These are phyloP conservation scores for Trachops cirrhosus DNA, from an alignment of 2,797 vertebrate species.

Conservation along the genomic window DNA sequence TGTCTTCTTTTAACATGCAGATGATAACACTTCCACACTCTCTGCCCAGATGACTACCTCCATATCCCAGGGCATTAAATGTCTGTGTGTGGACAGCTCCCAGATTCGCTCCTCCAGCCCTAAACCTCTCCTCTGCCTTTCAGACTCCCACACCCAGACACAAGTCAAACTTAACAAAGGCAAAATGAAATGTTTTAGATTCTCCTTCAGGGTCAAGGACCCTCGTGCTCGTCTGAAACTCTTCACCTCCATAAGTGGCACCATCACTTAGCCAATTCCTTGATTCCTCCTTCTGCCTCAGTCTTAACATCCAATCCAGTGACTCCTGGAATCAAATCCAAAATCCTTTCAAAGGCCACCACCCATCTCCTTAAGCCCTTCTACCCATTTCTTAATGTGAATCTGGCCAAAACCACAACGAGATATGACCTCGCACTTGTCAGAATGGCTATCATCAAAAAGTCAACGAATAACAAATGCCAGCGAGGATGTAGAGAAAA, in stretches of 20 bases:
- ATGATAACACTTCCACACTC: neutral
- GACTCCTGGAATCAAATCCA: neutral
- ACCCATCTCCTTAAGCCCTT: neutral
- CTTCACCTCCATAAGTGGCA: neutral
- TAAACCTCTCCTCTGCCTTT: neutral
- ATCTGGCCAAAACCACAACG: neutral
- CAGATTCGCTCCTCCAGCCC: neutral
- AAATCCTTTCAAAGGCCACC: neutral
- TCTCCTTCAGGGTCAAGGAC: neutral
- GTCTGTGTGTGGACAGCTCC: neutral
- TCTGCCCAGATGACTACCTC: neutral
- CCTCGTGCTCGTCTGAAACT: neutral
- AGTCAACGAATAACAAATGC: neutral
- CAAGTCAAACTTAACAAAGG: neutral
- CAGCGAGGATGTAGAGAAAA: neutral
- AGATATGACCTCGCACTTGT: neutral
- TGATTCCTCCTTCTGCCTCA: neutral
- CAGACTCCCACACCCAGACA: neutral
- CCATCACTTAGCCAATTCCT: neutral
- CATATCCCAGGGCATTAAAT: neutral
- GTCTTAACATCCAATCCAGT: neutral
- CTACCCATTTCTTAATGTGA: neutral
- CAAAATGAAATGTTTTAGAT: neutral
- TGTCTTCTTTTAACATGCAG: neutral
- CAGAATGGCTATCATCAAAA: neutral